phyloP scores from a whole-genome alignment of 2,888 invertebrate genomes.

The Drosophila meridionalis region DNA sequence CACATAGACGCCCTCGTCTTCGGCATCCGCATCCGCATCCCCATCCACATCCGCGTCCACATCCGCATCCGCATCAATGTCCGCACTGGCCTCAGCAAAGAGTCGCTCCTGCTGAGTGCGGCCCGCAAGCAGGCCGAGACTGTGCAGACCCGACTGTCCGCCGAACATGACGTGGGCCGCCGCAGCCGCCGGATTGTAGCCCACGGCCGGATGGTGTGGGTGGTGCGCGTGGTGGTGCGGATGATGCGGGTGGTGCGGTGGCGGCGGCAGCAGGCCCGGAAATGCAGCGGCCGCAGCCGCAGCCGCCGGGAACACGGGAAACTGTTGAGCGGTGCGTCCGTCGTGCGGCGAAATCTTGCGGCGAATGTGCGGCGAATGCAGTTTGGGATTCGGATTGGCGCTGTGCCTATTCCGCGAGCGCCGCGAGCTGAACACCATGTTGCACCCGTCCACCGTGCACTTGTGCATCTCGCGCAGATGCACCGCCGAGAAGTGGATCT shows the following conservation, averaged over 20 bases:
- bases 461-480: slow-evolving; percentile 99
- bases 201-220: slow-evolving; percentile 40
- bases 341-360: slow-evolving; percentile 98
- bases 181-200: slow-evolving; percentile 60
- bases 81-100: slow-evolving; percentile 33
- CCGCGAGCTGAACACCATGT: slow-evolving; percentile 99
- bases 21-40: slow-evolving; percentile 56
- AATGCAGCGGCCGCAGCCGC: slow-evolving; percentile 86
- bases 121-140: slow-evolving; percentile 54
- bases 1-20: slow-evolving; percentile 77
- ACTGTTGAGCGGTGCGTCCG: slow-evolving; percentile 92
- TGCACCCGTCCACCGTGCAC: slow-evolving; percentile 99
- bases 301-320: slow-evolving; percentile 88
- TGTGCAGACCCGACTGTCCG: slow-evolving; percentile 55
- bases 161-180: slow-evolving; percentile 71
- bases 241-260: slow-evolving; percentile 39
- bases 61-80: slow-evolving; percentile 62
- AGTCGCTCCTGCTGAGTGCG: slow-evolving; percentile 67
- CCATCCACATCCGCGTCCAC: slow-evolving; percentile 55
- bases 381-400: slow-evolving; percentile 98
- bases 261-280: slow-evolving; percentile 84
- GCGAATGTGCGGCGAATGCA: slow-evolving; percentile 97
- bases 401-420: slow-evolving; percentile 98
- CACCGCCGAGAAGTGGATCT: slow-evolving; percentile 99
- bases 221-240: slow-evolving; percentile 36